Evolutionary conservation across 35 echinoderm and acorn worm genomes (phyloP), one percentile per base, ranked within the genome.

Genomic region (Eucidaris tribuloides): DNA sequence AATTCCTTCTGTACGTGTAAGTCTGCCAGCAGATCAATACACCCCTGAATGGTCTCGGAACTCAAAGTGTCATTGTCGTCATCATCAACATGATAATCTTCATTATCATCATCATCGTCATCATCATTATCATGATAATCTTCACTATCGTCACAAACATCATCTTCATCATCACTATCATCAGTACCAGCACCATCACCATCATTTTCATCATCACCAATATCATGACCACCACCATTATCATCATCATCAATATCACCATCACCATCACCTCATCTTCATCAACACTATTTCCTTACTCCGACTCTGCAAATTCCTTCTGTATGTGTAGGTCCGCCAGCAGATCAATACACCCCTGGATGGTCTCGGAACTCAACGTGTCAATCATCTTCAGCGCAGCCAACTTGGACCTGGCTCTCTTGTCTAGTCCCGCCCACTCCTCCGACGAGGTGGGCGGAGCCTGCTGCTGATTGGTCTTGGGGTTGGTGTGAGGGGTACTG

Each of bases 251-350:
- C 60, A 29, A 60, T n/a, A 29, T 25, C 23, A 20, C 31, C 23
- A 54, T 54, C 14, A 13, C 49, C 22, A n/a, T 54, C 49, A 54
- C 2, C 14, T 54, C 22, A 13, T n/a, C 22, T 0, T 54, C 49
- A 54, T 54, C 49, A 13, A 17, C 7, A 1, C 54, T 18, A 19
- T 68, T 33, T 22, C 83, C 94, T 97, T 63, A 97, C 94, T 97
- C 94, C 82, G 94, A 97, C 62, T 97, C 94, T 5, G 81, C 90
- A 79, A 97, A 93, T 30, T 92, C 94, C 55, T 87, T 84, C 42
- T 89, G 77, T 18, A 85, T 79, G 36, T 97, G 85, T 1, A 97
- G 82, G 61, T 97, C 94, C 38, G 89, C 85, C 5, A 97, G 82
- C 29, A 97, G 82, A 57, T 86, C 82, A 49, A 93, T 84, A 40